These are phyloP conservation scores for Bradypodion pumilum DNA, from an alignment of 2,797 vertebrate species.

Conservation along the genomic window DNA sequence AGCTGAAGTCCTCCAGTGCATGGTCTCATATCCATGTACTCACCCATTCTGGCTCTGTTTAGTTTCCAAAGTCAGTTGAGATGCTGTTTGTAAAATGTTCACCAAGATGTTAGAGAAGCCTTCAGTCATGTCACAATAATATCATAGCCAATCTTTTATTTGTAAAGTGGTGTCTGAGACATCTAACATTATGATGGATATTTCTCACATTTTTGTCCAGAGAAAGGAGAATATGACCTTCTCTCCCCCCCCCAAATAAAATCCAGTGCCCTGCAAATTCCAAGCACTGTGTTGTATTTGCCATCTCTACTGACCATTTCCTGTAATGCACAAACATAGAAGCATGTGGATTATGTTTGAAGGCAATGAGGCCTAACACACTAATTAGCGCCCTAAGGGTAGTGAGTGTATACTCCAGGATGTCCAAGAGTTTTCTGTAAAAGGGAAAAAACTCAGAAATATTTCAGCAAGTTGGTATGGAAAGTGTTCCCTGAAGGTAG, in stretches of 20 bases:
- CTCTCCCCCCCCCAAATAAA: not conserved
- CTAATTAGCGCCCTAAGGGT: not conserved
- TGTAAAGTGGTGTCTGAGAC: not conserved
- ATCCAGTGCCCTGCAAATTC: not conserved
- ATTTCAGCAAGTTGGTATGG: not conserved
- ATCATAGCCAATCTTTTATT: not conserved
- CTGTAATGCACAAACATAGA: not conserved
- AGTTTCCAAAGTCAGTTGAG: too few species aligned
- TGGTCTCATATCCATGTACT: too few species aligned
- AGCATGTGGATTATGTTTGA: too few species aligned
- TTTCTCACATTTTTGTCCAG: not conserved
- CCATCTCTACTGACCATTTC: not conserved
- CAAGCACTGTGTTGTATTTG: not conserved
- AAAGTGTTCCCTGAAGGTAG: conserved; percentile 5
- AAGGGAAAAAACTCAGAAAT: not conserved
- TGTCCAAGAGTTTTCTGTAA: not conserved
- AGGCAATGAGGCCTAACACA: not conserved
- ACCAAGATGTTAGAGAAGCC: not conserved
- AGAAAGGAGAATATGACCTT: not conserved
- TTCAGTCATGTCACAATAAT: not conserved
- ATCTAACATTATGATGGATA: not conserved
- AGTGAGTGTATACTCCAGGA: not conserved
- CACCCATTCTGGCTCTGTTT: too few species aligned
- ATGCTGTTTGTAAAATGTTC: not conserved
- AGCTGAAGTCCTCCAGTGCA: too few species aligned